These are phyloP conservation scores for Carabus problematicus DNA, from an alignment of 2,888 invertebrate genomes.

Conservation along the genomic window DNA sequence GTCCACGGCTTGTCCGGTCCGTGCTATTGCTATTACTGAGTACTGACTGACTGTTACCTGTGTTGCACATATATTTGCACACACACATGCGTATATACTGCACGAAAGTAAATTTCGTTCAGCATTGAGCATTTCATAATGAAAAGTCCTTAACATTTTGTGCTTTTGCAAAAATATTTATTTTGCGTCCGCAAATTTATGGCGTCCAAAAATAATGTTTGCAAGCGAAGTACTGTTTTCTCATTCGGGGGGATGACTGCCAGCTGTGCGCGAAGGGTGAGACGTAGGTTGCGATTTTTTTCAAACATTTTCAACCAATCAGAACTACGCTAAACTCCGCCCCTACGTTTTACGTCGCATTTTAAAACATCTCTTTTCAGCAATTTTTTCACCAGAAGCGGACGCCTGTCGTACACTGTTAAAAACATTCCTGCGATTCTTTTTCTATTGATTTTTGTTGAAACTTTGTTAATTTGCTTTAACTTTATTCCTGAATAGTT, in stretches of 20 bases:
- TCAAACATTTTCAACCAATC: conserved; percentile 58
- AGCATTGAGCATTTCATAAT: conserved; percentile 51
- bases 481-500: conserved; percentile 42
- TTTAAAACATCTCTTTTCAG: conserved; percentile 40
- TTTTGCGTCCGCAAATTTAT: conserved; percentile 61
- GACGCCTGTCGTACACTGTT: conserved; percentile 38
- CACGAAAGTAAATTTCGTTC: conserved; percentile 10
- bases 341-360: conserved; percentile 42
- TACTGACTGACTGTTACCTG: too few relatives aligned
- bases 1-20: neutral
- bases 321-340: conserved; percentile 51
- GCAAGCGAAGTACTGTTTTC: conserved; percentile 55
- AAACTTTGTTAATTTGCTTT: conserved; percentile 42
- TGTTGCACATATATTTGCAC: too few relatives aligned
- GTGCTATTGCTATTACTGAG: too few relatives aligned
- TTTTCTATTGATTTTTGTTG: conserved; percentile 43
- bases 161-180: conserved; percentile 61
- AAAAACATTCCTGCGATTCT: conserved; percentile 36
- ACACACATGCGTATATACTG: conserved; percentile 12
- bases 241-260: conserved; percentile 52
- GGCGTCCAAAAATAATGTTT: conserved; percentile 61
- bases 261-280: conserved; percentile 11
- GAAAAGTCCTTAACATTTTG: conserved; percentile 61
- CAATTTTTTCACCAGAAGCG: conserved; percentile 24
- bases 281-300: conserved; percentile 51